These are phyloP conservation scores for Cosmopolites sordidus DNA, from an alignment of 2,888 invertebrate species.

Conservation along the genomic window DNA sequence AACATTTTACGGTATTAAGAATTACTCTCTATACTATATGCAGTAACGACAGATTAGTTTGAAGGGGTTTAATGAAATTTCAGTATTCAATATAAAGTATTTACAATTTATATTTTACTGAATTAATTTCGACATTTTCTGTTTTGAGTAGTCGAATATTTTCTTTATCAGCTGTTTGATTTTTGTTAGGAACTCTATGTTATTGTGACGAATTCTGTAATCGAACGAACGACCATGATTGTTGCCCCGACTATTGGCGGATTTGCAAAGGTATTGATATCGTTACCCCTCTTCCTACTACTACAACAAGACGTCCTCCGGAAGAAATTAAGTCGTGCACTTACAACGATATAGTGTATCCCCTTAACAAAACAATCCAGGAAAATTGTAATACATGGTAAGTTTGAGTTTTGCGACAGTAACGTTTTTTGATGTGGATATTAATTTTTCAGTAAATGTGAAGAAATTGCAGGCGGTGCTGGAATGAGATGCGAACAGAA, in stretches of 20 bases:
- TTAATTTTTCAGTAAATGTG: constrained; percentile 59
- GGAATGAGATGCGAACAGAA: constrained; percentile 67
- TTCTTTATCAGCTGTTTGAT: too few relatives aligned
- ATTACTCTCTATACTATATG: too few relatives aligned
- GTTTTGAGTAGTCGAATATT: too few relatives aligned
- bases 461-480: constrained; percentile 29
- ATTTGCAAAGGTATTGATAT: constrained; percentile 55
- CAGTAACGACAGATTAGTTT: too few relatives aligned
- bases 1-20: too few relatives aligned
- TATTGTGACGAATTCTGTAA: constrained; percentile 95
- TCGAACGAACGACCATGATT: constrained; percentile 68
- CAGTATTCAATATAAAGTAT: too few relatives aligned
- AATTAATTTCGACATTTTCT: too few relatives aligned
- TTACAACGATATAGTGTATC: constrained; percentile 50
- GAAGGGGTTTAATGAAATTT: too few relatives aligned
- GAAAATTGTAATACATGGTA: constrained; percentile 76
- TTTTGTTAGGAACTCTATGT: constrained; percentile 80
- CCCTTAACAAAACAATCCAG: constrained; percentile 51
- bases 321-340: constrained; percentile 48
- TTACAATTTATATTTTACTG: too few relatives aligned
- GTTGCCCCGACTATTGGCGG: constrained; percentile 86
- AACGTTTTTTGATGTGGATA: too few relatives aligned
- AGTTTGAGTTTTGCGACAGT: too few relatives aligned
- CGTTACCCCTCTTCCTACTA: constrained; percentile 24
- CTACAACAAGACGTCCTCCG: constrained; percentile 26